Conservation (phyloP, 2,113 vertebrate genomes). For the Hassar affinis region DNA sequence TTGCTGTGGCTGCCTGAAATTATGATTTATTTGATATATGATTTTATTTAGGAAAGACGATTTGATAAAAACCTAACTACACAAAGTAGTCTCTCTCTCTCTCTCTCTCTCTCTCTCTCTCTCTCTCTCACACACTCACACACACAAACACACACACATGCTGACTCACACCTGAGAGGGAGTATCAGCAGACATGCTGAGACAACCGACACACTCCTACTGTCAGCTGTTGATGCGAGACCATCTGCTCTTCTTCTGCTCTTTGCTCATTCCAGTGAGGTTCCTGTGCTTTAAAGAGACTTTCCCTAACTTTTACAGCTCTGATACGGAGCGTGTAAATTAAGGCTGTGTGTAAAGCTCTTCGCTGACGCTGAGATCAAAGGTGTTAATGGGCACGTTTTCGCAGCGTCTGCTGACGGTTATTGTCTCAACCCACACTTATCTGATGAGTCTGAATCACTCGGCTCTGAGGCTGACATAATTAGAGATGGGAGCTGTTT, state of each 20-base stretch:
- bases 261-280: conserved; percentile 3
- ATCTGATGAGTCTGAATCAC: conserved; percentile 6
- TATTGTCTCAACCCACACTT: conserved; percentile 18
- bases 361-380: conserved; percentile 19
- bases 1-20: not conserved
- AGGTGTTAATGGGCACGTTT: not conserved
- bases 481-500: not conserved
- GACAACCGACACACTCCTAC: conserved; percentile 27
- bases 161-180: conserved; percentile 38
- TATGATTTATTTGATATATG: not conserved
- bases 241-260: conserved; percentile 20
- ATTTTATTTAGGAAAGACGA: conserved; percentile 6
- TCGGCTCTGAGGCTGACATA: not conserved
- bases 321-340: conserved; percentile 28
- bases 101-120: no score
- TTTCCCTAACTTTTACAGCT: conserved; percentile 1
- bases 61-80: not conserved
- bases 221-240: conserved; percentile 30
- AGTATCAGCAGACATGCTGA: conserved; percentile 31
- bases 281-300: conserved; percentile 1
- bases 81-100: no score
- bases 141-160: not conserved
- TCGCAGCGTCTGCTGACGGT: not conserved
- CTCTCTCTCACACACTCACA: no score
- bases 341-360: not conserved